These are phyloP conservation scores for Episyrphus balteatus DNA, from an alignment of 1,140 invertebrate genomes.

Conservation along the genomic window DNA sequence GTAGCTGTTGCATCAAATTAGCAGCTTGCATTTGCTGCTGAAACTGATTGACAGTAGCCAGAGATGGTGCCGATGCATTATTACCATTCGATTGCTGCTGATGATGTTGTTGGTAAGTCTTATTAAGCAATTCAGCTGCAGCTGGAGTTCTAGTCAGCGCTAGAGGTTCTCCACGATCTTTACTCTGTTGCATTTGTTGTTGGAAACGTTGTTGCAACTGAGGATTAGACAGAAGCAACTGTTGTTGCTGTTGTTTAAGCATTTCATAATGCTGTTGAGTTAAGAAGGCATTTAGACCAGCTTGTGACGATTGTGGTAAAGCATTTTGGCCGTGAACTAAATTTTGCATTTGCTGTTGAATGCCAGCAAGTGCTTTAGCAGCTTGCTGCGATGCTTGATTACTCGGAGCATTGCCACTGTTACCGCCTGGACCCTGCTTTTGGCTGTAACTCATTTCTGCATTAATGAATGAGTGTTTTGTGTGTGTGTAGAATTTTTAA, in stretches of 20 bases:
- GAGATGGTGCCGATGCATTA: conserved; percentile 2
- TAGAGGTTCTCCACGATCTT: conserved; percentile 7
- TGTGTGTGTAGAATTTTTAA: too few relatives aligned
- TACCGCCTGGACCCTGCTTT: background rate
- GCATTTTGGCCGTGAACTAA: conserved; percentile 10
- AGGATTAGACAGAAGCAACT: background rate
- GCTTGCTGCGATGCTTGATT: conserved; percentile 8
- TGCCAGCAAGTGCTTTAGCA: conserved; percentile 10
- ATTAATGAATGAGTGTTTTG: too few relatives aligned
- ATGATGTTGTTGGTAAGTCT: conserved; percentile 11
- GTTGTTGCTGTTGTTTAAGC: conserved; percentile 11
- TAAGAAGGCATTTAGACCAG: conserved; percentile 9
- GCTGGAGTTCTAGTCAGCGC: conserved; percentile 8
- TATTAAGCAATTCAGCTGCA: conserved; percentile 9
- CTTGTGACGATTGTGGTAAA: conserved; percentile 8
- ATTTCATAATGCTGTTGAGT: conserved; percentile 11
- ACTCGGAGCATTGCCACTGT: conserved; percentile 6
- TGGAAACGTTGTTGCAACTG: conserved; percentile 8
- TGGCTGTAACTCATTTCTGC: background rate
- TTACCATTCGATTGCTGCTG: conserved; percentile 12
- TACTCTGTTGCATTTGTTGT: background rate
- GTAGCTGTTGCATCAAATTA: conserved; percentile 13
- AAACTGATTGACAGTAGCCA: conserved; percentile 3
- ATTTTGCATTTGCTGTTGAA: conserved; percentile 14
- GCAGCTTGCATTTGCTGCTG: conserved; percentile 10